Base-by-base conservation (phyloP, 2,888 invertebrate genomes). In the Tinea trinotella region DNA sequence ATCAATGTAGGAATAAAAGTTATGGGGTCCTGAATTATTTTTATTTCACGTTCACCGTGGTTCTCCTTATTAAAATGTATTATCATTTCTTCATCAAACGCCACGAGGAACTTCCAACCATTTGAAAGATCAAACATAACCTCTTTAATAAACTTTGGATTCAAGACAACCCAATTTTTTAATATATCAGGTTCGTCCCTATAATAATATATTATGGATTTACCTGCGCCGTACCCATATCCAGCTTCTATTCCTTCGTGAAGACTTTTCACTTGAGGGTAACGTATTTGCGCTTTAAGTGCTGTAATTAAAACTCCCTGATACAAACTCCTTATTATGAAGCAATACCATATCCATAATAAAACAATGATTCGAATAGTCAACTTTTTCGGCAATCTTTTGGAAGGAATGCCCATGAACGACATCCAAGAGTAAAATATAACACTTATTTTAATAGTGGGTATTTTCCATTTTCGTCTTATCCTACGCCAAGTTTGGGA, bases 281-380 rank as follows among this genome's bases (percentile, higher is more conserved):
- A 49, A 20, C 20, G 17, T n/a, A 20, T 20, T 22, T 46, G 5
- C 4, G 17, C 5, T 46, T 50, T 24, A 24, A 50, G 50, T 12
- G 50, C 22, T 1, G 50, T 50, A 24, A 50, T 50, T 12, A 50
- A 50, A 2, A 24, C 50, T 2, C 10, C 24, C 24, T 50, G 50
- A 12, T 50, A 50, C n/a, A 50, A 1, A 50, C 7, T 24, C 12
- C 24, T 50, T 24, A 50, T 24, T n/a, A 24, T n/a, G 13, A 50
- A 50, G 24, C 50, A 12, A 12, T 7, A 50, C 50, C 50, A 50
- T 2, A 50, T 50, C 50, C 50, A 50, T 48, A 48, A 48, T n/a
- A 48, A 12, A 15, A 52, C 18, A 52, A 35, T 35, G 5, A 35
- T n/a, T n/a, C 9, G 10, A 5, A 52, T 5, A 12, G 35, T 12